phyloP scores from a whole-genome alignment of 2,888 invertebrate species.

The Cosmia pyralina region DNA sequence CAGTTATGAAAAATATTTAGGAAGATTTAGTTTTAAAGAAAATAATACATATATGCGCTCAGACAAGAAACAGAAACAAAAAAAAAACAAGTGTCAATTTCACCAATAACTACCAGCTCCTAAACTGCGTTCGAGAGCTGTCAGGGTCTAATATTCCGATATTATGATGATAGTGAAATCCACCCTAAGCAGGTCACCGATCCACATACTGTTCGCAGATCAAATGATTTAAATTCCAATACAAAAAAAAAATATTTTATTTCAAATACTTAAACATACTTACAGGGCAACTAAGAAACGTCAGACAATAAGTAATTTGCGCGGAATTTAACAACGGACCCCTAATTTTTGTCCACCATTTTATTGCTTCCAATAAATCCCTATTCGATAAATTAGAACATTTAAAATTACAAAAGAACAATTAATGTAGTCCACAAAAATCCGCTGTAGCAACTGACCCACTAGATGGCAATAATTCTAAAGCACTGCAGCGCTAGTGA shows the following conservation, averaged over 20 bases:
- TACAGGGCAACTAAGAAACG: no score
- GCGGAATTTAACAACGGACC: no score
- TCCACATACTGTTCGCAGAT: no score
- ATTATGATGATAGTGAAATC: no score
- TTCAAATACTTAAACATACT: no score
- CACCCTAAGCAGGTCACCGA: no score
- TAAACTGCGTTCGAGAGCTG: no score
- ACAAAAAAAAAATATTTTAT: no score
- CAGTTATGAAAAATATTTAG: slow-evolving; percentile 5
- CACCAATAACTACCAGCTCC: no score
- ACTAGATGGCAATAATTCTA: slow-evolving; percentile 40
- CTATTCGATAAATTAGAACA: slow-evolving; percentile 20
- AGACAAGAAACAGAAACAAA: neutral
- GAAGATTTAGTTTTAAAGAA: neutral
- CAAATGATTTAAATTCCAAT: no score
- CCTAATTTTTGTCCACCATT: neutral
- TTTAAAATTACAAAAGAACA: slow-evolving; percentile 13
- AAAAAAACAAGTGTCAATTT: neutral
- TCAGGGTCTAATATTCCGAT: no score
- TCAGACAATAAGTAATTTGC: neutral
- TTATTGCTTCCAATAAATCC: slow-evolving; percentile 2
- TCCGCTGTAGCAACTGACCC: slow-evolving; percentile 38
- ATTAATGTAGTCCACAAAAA: slow-evolving; percentile 27
- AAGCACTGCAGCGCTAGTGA: slow-evolving; percentile 64
- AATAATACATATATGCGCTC: neutral